Evolutionary conservation across 2,797 vertebrate genomes (phyloP).

Genomic region (Alfaro cultratus): DNA sequence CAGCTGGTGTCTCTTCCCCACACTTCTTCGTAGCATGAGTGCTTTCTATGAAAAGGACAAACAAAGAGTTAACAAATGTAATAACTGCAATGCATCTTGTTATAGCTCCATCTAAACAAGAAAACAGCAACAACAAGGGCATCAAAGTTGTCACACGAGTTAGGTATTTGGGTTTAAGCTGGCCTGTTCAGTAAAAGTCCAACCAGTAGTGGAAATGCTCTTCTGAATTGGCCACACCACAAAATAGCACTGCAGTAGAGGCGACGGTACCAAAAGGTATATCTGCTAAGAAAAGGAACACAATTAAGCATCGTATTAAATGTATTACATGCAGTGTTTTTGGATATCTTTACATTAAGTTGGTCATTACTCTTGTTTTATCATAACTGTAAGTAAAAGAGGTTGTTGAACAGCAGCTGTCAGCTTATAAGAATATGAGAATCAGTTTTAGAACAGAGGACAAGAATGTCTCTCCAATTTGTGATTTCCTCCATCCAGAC

Average conservation of each 20-base stretch:
- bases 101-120: background rate
- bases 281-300: background rate
- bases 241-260: background rate
- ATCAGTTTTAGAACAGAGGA: background rate
- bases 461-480: background rate
- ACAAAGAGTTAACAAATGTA: background rate
- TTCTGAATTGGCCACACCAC: too few species aligned
- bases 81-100: background rate
- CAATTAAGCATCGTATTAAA: background rate
- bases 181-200: too few species aligned
- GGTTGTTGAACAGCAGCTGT: background rate
- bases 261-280: background rate
- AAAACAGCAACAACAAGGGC: background rate
- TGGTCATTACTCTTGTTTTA: background rate
- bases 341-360: background rate
- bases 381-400: background rate
- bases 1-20: background rate
- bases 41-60: background rate
- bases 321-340: background rate
- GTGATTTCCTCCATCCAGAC: constrained; percentile 50
- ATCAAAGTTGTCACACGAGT: too few species aligned
- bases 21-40: background rate
- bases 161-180: too few species aligned
- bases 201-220: too few species aligned
- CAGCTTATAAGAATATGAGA: background rate